These are phyloP conservation scores for Arrhopalites spinosus DNA, from an alignment of 2,888 invertebrate species.

Conservation along the genomic window DNA sequence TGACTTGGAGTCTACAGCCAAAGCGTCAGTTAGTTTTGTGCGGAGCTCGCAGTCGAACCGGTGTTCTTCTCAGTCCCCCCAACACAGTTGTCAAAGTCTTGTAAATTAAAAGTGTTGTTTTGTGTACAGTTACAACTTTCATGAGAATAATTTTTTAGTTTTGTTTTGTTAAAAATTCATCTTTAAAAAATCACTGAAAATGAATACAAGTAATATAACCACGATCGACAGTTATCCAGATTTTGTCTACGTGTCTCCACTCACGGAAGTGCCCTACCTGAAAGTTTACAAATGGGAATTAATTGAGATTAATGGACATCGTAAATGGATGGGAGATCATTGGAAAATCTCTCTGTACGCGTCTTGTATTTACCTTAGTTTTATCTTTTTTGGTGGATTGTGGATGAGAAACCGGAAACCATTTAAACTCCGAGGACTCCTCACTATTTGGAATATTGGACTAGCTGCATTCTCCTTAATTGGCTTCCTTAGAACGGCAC, in stretches of 20 bases:
- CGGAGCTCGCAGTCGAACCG: too few species aligned
- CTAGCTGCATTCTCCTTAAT: slow-evolving; percentile 93
- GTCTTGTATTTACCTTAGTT: slow-evolving; percentile 85
- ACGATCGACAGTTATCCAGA: not conserved
- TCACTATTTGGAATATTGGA: slow-evolving; percentile 89
- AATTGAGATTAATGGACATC: slow-evolving; percentile 23
- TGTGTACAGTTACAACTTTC: too few species aligned
- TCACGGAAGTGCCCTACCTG: slow-evolving; percentile 26
- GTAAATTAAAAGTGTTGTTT: too few species aligned
- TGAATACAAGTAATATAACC: too few species aligned
- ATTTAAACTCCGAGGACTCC: slow-evolving; percentile 82
- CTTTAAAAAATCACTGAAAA: too few species aligned
- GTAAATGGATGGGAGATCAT: slow-evolving; percentile 87
- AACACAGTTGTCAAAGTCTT: too few species aligned
- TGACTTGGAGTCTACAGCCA: too few species aligned
- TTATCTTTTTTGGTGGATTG: slow-evolving; percentile 90
- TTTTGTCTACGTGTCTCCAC: not conserved
- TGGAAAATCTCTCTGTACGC: slow-evolving; percentile 93
- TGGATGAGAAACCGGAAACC: slow-evolving; percentile 90
- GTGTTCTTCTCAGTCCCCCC: too few species aligned
- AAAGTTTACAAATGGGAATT: slow-evolving; percentile 30
- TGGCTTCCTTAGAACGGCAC: slow-evolving; percentile 88
- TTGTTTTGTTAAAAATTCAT: too few species aligned
- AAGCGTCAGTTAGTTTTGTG: too few species aligned
- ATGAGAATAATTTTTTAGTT: too few species aligned